A percentile compares a stretch with the other conserved stretches of the same genome.
These are phyloP conservation scores for Rhodeus uyekii DNA, from an alignment of 2,797 vertebrate genomes.

Conservation along the genomic window DNA sequence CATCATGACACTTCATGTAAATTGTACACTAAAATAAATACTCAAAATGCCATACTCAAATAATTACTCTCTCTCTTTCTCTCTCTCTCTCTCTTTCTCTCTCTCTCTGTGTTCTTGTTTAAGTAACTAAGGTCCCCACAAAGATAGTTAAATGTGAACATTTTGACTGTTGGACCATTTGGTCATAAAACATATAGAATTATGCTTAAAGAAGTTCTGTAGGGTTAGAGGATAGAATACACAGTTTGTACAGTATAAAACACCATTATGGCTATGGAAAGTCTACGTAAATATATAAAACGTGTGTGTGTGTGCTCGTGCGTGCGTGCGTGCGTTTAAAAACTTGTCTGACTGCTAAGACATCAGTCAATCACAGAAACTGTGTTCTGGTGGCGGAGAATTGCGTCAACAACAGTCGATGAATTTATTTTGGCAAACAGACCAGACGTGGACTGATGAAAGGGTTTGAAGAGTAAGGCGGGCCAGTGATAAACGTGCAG, in stretches of 20 bases:
- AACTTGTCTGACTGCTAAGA: neutral
- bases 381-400: neutral
- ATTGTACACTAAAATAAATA: neutral
- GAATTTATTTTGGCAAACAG: constrained; percentile 25
- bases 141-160: no score
- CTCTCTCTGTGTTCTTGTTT: no score
- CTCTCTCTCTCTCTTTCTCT: no score
- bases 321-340: neutral
- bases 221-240: no score
- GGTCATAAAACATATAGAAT: no score
- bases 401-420: neutral
- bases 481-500: constrained; percentile 13
- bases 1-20: neutral
- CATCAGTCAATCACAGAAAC: neutral
- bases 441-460: constrained; percentile 28
- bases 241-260: neutral
- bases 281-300: neutral
- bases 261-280: neutral
- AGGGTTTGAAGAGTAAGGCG: neutral
- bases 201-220: no score
- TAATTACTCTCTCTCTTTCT: no score
- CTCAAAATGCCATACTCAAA: neutral
- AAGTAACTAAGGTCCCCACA: no score
- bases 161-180: no score
- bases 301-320: neutral